phyloP scores from a whole-genome alignment of 2,797 vertebrate genomes.

The Myotis myotis region DNA sequence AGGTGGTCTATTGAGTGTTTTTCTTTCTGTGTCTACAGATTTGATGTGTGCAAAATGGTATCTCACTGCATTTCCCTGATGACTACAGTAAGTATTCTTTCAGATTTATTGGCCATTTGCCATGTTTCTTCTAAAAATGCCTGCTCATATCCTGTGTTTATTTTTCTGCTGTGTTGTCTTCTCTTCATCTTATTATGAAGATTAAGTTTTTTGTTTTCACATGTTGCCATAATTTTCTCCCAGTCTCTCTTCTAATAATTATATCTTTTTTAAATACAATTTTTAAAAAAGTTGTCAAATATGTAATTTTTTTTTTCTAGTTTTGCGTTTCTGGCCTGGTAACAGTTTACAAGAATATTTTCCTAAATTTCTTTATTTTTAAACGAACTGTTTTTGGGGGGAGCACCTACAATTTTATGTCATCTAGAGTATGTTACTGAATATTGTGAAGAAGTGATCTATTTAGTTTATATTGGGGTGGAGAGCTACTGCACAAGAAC shows the following conservation, averaged over 20 bases:
- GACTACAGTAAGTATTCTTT: background rate
- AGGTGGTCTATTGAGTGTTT: background rate
- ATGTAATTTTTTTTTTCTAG: background rate
- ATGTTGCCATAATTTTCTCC: background rate
- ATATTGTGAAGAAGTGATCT: background rate
- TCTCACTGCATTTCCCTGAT: background rate
- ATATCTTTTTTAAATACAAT: background rate
- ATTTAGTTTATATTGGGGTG: background rate
- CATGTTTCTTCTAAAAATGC: background rate
- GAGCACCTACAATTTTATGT: background rate
- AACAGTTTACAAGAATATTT: background rate
- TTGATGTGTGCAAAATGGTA: background rate
- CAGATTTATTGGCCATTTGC: background rate
- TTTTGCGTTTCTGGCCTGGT: background rate
- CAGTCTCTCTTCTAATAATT: background rate
- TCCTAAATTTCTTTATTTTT: background rate
- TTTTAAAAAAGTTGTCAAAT: background rate
- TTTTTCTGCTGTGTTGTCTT: constrained; percentile 26
- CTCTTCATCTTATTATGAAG: background rate
- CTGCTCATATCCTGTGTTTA: background rate
- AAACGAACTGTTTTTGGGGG: background rate
- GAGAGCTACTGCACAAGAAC: background rate
- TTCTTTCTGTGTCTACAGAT: background rate
- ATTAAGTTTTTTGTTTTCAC: background rate
- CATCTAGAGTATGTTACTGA: background rate